Evolutionary conservation across 2,113 vertebrate genomes (phyloP).

Genomic region (Corvus cornix): DNA sequence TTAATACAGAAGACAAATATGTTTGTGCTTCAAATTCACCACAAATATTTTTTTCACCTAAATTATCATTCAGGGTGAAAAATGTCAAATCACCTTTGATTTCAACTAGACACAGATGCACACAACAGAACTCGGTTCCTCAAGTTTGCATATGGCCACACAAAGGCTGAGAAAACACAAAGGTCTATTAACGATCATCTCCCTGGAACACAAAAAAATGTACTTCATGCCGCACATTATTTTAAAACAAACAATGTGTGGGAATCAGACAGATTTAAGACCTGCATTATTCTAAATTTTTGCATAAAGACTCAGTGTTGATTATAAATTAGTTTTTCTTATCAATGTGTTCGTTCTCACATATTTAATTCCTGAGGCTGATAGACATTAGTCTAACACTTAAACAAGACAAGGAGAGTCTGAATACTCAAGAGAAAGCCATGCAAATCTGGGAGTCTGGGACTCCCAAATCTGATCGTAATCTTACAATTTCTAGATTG

Average conservation of each 20-base stretch:
- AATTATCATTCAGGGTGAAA: not conserved
- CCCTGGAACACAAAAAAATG: constrained; percentile 16
- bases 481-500: not conserved
- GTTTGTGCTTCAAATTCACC: not conserved
- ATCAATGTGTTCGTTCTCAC: constrained; percentile 63
- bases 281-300: constrained; percentile 61
- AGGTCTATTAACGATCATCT: constrained; percentile 28
- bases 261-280: constrained; percentile 56
- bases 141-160: constrained; percentile 38
- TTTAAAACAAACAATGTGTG: constrained; percentile 56
- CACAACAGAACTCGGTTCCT: not conserved
- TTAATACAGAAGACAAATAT: not conserved
- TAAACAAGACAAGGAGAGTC: constrained; percentile 47
- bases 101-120: not conserved
- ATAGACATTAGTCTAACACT: constrained; percentile 66
- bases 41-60: not conserved
- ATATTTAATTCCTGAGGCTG: constrained; percentile 59
- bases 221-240: constrained; percentile 25
- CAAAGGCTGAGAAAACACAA: constrained; percentile 48
- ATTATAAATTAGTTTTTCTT: constrained; percentile 65
- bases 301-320: constrained; percentile 53
- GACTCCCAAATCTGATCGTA: not conserved
- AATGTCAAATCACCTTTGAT: not conserved
- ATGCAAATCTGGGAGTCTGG: constrained; percentile 20
- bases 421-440: constrained; percentile 41